A percentile compares a stretch with the other conserved stretches of the same genome.
These are phyloP conservation scores for Caretta caretta DNA, from an alignment of 2,113 vertebrate species.

Conservation along the genomic window DNA sequence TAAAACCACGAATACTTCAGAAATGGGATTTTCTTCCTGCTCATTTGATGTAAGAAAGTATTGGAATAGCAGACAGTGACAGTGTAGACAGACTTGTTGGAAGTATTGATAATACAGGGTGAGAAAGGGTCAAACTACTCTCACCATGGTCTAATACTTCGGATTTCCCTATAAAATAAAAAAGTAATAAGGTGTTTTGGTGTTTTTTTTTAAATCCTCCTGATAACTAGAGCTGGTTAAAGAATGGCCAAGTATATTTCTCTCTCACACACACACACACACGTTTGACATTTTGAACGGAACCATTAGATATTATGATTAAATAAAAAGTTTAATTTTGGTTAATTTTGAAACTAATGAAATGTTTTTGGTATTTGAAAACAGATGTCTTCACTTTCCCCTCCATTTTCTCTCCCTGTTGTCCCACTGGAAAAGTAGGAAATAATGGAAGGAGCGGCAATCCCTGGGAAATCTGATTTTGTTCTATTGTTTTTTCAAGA, in stretches of 20 bases:
- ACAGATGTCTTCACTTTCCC: neutral
- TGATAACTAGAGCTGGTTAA: neutral
- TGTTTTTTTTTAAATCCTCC: no score
- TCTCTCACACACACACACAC: neutral
- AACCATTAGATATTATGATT: neutral
- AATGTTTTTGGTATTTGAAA: neutral
- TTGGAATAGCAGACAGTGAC: neutral
- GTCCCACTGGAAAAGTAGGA: neutral
- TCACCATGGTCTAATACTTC: neutral
- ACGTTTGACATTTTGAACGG: neutral
- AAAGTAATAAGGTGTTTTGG: rapidly evolving
- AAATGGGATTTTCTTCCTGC: conserved; percentile 10
- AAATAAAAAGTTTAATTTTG: neutral
- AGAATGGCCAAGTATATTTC: neutral
- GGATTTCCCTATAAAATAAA: neutral
- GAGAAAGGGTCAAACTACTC: neutral
- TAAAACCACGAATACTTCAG: conserved; percentile 1
- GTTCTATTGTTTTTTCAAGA: neutral
- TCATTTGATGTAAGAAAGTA: neutral
- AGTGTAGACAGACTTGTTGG: neutral
- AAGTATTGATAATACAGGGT: neutral
- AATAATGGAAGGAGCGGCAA: neutral
- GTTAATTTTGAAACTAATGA: neutral
- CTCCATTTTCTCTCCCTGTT: neutral
- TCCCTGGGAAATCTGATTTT: neutral